These are phyloP conservation scores for Gisinianus flammeolus DNA, from an alignment of 2,888 invertebrate species.

Conservation along the genomic window DNA sequence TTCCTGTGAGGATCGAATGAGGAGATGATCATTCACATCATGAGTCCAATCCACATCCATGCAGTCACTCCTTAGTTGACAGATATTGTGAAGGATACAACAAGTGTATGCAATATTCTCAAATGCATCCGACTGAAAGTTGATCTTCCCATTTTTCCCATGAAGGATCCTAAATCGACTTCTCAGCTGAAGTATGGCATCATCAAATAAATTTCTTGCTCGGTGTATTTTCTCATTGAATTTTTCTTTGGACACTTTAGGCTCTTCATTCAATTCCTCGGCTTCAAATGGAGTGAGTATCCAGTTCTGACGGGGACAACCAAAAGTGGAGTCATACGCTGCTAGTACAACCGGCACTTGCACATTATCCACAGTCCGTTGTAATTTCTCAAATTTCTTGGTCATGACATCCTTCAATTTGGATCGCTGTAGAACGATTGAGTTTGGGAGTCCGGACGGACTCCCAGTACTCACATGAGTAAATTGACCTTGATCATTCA, in stretches of 20 bases:
- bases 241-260: conserved; percentile 24
- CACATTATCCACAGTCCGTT: conserved; percentile 8
- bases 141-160: conserved; percentile 53
- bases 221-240: conserved; percentile 43
- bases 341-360: conserved; percentile 9
- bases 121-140: conserved; percentile 51
- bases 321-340: conserved; percentile 22
- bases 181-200: conserved; percentile 46
- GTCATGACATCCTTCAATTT: conserved; percentile 35
- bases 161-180: conserved; percentile 51
- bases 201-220: conserved; percentile 42
- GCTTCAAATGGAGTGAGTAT: conserved; percentile 4
- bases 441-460: conserved; percentile 46
- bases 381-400: conserved; percentile 20
- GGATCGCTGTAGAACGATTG: conserved; percentile 40
- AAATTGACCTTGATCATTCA: conserved; percentile 48
- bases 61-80: conserved; percentile 46
- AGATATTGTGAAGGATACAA: conserved; percentile 53
- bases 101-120: conserved; percentile 51
- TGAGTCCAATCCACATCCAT: conserved; percentile 43
- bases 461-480: conserved; percentile 43
- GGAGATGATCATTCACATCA: conserved; percentile 43
- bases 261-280: conserved; percentile 18
- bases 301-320: neutral
- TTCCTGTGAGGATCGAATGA: conserved; percentile 26